Conservation (phyloP, 2,888 invertebrate genomes). For the Atrina japonica region DNA sequence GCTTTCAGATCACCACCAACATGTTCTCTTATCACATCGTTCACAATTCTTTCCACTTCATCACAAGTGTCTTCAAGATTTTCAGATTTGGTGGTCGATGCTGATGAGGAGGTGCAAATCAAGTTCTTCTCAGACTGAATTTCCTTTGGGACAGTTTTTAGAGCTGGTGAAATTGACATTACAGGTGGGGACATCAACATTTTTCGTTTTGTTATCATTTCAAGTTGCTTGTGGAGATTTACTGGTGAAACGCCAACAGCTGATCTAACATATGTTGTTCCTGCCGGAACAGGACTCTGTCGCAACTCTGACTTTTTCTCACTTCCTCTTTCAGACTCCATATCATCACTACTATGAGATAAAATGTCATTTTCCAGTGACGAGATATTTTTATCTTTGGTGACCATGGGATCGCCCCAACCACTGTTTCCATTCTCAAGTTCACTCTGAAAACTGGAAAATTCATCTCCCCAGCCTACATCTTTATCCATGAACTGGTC, state of each 20-base stretch:
- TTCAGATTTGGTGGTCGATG: slow-evolving; percentile 2
- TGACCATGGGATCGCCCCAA: neutral
- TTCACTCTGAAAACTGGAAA: slow-evolving; percentile 2
- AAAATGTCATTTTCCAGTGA: neutral
- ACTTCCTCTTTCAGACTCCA: slow-evolving; percentile 13
- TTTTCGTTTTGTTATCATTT: slow-evolving; percentile 32
- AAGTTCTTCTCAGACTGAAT: neutral
- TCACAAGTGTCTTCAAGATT: neutral
- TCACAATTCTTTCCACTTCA: slow-evolving; percentile 41
- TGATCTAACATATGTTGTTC: slow-evolving; percentile 18
- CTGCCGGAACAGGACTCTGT: slow-evolving; percentile 4
- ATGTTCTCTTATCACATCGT: slow-evolving; percentile 54
- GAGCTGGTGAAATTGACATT: slow-evolving; percentile 1
- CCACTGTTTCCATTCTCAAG: neutral
- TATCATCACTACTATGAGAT: slow-evolving; percentile 7
- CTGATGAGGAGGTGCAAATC: neutral
- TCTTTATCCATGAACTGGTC: neutral
- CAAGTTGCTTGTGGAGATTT: slow-evolving; percentile 29
- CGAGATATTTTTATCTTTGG: neutral
- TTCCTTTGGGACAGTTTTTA: neutral
- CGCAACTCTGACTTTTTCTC: slow-evolving; percentile 7
- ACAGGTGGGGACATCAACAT: slow-evolving; percentile 23
- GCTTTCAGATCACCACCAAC: slow-evolving; percentile 43
- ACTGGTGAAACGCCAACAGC: slow-evolving; percentile 13
- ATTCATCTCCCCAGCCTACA: no score